Conservation (phyloP, 2,797 vertebrate genomes). For the Cynopterus sphinx region DNA sequence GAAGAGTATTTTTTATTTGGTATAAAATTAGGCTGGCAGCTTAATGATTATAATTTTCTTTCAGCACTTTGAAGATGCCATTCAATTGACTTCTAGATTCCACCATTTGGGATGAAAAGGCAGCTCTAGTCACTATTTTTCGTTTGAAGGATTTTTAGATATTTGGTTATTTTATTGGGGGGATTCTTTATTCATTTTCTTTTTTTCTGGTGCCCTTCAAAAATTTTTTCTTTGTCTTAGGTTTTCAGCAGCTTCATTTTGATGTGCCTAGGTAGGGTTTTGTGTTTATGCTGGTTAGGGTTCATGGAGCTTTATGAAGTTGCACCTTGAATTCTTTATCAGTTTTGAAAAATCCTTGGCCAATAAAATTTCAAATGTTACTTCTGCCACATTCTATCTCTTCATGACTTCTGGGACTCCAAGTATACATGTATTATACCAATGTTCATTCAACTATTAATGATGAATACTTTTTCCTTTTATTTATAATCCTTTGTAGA, state of each 20-base stretch:
- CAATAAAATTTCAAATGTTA: background rate
- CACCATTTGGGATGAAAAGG: background rate
- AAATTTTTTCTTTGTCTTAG: background rate
- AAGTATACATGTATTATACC: background rate
- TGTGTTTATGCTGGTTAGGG: background rate
- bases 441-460: background rate
- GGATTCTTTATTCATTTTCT: no score
- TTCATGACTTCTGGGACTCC: background rate
- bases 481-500: background rate
- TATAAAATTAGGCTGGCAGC: background rate
- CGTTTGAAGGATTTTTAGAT: background rate
- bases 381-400: background rate
- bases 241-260: background rate
- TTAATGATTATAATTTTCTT: background rate
- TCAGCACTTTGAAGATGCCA: background rate
- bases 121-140: background rate
- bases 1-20: background rate
- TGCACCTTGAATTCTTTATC: background rate
- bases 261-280: background rate
- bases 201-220: background rate
- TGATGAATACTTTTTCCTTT: background rate
- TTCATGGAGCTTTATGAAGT: background rate
- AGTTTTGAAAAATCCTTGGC: background rate
- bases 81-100: background rate
- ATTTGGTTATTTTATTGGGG: no score